phyloP scores from a whole-genome alignment of 1,140 invertebrate genomes.

The Pectinophora gossypiella region DNA sequence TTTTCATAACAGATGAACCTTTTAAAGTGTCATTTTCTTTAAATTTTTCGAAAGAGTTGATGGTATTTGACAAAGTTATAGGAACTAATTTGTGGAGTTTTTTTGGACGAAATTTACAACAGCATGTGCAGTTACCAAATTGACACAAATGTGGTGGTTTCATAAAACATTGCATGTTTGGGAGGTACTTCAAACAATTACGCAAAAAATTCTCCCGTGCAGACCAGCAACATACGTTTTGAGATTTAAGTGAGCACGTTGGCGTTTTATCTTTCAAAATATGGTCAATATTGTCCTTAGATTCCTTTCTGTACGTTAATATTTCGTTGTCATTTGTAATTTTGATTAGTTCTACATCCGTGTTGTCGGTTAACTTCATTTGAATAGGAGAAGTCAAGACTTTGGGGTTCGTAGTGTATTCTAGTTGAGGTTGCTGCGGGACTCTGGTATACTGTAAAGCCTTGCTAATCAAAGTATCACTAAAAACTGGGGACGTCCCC shows the following conservation, averaged over 20 bases:
- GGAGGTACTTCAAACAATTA: neutral
- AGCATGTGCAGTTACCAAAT: conserved; percentile 19
- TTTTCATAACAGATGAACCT: no score
- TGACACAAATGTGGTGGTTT: conserved; percentile 19
- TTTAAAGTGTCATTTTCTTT: no score
- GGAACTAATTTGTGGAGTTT: no score
- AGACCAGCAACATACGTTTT: neutral
- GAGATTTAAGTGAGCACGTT: no score
- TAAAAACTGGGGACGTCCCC: no score
- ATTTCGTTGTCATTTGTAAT: neutral
- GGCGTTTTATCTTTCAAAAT: neutral
- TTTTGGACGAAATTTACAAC: no score
- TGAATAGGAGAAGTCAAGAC: no score
- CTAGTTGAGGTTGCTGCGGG: no score
- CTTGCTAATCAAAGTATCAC: neutral
- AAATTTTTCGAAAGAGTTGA: no score
- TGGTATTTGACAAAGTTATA: no score
- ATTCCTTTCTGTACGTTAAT: neutral
- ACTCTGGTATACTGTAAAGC: neutral
- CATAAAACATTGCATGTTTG: conserved; percentile 6
- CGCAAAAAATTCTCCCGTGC: neutral
- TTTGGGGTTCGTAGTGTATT: no score
- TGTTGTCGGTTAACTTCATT: no score
- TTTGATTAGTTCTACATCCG: neutral
- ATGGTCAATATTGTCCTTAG: neutral